A percentile compares a stretch with the other conserved stretches of the same genome.
Conservation (phyloP, 1,140 invertebrate species). For the Drosophila ananassae region DNA sequence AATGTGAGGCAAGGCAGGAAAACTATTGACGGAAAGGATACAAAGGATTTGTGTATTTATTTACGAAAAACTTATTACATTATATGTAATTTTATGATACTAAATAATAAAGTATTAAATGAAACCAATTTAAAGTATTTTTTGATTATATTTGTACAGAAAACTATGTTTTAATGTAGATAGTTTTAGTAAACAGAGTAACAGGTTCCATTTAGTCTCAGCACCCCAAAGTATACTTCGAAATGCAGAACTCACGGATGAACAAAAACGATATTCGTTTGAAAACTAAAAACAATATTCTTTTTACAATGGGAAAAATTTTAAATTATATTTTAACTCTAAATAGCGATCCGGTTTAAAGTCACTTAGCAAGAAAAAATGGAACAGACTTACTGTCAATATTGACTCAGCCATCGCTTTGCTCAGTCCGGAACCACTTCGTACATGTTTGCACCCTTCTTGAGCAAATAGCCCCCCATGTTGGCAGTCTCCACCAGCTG, state of each 20-base stretch:
- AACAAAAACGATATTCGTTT: not conserved
- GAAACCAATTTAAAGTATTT: constrained; percentile 53
- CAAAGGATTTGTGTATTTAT: constrained; percentile 66
- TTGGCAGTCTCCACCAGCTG: constrained; percentile 91
- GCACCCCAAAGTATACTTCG: constrained; percentile 26
- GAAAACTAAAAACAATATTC: not conserved
- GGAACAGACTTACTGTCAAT: constrained; percentile 27
- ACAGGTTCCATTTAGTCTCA: not conserved
- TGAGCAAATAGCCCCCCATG: constrained; percentile 92
- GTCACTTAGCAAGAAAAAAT: constrained; percentile 21
- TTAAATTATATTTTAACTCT: not conserved
- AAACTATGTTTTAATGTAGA: too few relatives aligned
- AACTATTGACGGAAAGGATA: constrained; percentile 32
- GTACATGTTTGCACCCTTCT: constrained; percentile 92
- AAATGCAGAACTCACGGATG: not conserved
- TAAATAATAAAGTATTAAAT: constrained; percentile 78
- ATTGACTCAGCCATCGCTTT: constrained; percentile 43
- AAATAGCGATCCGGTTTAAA: not conserved
- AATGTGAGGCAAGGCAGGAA: not conserved
- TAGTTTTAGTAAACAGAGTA: not conserved
- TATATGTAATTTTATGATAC: constrained; percentile 68
- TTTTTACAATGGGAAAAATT: too few relatives aligned
- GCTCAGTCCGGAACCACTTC: constrained; percentile 83
- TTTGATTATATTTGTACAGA: not conserved
- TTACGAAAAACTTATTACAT: constrained; percentile 56